phyloP scores from a whole-genome alignment of 2,888 invertebrate species.

The Hypsopygia costalis region DNA sequence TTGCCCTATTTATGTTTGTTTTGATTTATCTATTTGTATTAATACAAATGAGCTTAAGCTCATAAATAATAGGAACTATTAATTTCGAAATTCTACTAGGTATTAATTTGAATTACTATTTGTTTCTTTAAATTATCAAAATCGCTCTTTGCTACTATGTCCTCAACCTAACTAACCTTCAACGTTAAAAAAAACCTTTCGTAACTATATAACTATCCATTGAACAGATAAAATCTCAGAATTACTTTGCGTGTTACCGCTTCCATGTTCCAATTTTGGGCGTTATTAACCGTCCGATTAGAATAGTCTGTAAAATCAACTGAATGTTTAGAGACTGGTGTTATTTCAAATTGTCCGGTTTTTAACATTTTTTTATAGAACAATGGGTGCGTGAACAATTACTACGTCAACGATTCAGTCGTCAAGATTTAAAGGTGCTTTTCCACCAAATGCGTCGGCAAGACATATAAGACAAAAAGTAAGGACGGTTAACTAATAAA shows the following conservation, averaged over 20 bases:
- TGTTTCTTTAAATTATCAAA: too few relatives aligned
- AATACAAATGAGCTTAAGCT: too few relatives aligned
- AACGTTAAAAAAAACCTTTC: slow-evolving; percentile 52
- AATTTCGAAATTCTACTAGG: too few relatives aligned
- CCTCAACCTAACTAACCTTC: slow-evolving; percentile 33
- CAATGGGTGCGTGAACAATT: slow-evolving; percentile 60
- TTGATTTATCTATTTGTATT: too few relatives aligned
- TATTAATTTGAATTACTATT: too few relatives aligned
- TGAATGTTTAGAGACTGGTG: slow-evolving; percentile 10
- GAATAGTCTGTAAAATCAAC: slow-evolving; percentile 14
- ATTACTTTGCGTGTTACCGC: slow-evolving; percentile 63
- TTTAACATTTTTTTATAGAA: slow-evolving; percentile 31
- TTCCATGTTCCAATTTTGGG: slow-evolving; percentile 56
- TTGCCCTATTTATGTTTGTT: too few relatives aligned
- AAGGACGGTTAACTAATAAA: too few relatives aligned
- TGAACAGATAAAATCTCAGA: slow-evolving; percentile 70
- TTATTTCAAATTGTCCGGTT: slow-evolving; percentile 17
- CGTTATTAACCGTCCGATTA: slow-evolving; percentile 33
- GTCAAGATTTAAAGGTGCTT: slow-evolving; percentile 42
- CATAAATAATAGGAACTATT: too few relatives aligned
- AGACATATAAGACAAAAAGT: too few relatives aligned
- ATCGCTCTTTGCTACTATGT: slow-evolving; percentile 6
- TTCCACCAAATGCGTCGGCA: not conserved
- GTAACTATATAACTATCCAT: slow-evolving; percentile 70
- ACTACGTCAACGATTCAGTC: slow-evolving; percentile 58